Percentiles rank a stretch among this genome's conserved stretches.
These are phyloP conservation scores for Metridium senile DNA, from an alignment of 92 coral and sea anemone species.

Conservation along the genomic window DNA sequence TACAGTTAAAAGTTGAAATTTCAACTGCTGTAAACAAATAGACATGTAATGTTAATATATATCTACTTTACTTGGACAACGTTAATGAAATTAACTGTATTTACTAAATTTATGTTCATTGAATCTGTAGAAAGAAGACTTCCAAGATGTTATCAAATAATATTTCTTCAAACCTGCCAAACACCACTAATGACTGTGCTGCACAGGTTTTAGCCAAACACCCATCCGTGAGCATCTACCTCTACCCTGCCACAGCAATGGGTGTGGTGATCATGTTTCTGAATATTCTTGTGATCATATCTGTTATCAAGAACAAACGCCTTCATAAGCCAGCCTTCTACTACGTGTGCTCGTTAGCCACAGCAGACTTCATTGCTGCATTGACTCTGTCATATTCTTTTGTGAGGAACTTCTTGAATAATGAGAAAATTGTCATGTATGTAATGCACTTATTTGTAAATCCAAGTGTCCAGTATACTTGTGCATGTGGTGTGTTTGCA, in stretches of 20 bases:
- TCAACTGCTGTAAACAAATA: too few relatives aligned
- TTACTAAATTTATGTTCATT: too few relatives aligned
- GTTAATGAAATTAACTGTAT: too few relatives aligned
- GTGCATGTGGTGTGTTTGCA: not conserved
- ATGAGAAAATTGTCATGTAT: constrained; percentile 1
- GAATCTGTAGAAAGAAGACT: too few relatives aligned
- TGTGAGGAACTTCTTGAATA: constrained; percentile 6
- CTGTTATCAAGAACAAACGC: constrained; percentile 36
- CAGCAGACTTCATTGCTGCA: constrained; percentile 41
- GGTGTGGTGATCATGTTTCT: constrained; percentile 22
- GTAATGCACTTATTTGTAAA: not conserved
- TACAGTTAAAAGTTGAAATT: too few relatives aligned
- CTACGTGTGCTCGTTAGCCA: constrained; percentile 34
- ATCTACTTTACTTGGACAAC: too few relatives aligned
- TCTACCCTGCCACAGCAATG: not conserved
- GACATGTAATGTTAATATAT: too few relatives aligned
- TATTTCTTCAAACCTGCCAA: not conserved
- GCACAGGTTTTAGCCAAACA: not conserved
- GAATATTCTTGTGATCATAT: constrained; percentile 20
- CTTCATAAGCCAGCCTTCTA: constrained; percentile 34
- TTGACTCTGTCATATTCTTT: constrained; percentile 2
- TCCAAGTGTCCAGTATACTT: not conserved
- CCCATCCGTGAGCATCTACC: not conserved
- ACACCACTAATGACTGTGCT: not conserved
- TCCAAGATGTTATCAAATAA: not conserved